Evolutionary conservation across 2,797 vertebrate species (phyloP).

Genomic region (Peromyscus eremicus): DNA sequence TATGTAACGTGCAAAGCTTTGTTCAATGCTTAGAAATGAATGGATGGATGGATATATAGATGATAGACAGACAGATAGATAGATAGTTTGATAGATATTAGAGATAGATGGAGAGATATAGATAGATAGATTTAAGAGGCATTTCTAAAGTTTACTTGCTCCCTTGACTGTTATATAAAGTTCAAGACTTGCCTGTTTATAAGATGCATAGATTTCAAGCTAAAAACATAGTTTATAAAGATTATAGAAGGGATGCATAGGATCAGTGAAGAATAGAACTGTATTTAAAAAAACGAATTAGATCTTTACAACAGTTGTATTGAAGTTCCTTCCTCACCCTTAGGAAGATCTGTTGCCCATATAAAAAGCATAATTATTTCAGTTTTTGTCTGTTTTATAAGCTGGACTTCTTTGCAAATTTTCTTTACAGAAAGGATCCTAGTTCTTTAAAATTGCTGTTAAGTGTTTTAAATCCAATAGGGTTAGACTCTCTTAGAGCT

Average conservation of each 20-base stretch:
- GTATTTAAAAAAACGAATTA: not conserved
- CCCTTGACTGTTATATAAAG: not conserved
- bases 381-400: not conserved
- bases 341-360: not conserved
- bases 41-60: not conserved
- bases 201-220: conserved; percentile 7
- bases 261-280: not conserved
- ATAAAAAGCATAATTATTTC: not conserved
- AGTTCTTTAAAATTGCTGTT: not conserved
- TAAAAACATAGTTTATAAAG: not conserved
- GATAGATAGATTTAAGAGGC: not conserved
- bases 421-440: conserved; percentile 13
- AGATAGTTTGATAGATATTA: not conserved
- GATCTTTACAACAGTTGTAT: not conserved
- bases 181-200: not conserved
- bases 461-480: conserved; percentile 3
- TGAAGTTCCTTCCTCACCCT: not conserved
- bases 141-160: not conserved
- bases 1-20: not conserved
- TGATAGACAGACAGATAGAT: not conserved
- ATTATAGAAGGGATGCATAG: conserved; percentile 9
- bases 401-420: not conserved
- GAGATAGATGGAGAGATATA: not conserved
- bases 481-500: not conserved
- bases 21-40: not conserved